Evolutionary conservation across 2,888 invertebrate genomes (phyloP).

Genomic region (Mongoloraphidia duomilia): DNA sequence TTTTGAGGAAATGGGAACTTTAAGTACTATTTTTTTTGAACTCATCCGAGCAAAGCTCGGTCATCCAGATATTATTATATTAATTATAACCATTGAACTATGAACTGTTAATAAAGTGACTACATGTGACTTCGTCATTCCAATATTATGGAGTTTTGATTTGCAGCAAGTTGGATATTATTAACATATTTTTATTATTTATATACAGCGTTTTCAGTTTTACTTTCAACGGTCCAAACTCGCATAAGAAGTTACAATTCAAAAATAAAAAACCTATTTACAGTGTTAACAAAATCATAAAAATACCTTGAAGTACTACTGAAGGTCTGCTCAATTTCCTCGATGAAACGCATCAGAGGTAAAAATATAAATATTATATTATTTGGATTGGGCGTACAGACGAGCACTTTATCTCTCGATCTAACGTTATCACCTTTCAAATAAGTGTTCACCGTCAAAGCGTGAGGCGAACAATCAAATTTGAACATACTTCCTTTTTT

Average conservation of each 20-base stretch:
- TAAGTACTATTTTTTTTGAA: too few relatives aligned
- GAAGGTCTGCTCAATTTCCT: slow-evolving; percentile 63
- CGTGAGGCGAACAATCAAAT: slow-evolving; percentile 46
- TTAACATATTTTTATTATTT: too few relatives aligned
- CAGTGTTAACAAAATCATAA: not conserved
- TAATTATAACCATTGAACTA: slow-evolving; percentile 1
- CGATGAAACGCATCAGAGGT: slow-evolving; percentile 67
- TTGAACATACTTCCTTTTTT: slow-evolving; percentile 45
- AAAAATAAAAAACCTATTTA: slow-evolving; percentile 7
- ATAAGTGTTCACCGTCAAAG: slow-evolving; percentile 24
- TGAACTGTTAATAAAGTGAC: too few relatives aligned
- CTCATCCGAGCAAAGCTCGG: too few relatives aligned
- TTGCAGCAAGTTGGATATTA: too few relatives aligned
- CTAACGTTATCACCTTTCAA: slow-evolving; percentile 19
- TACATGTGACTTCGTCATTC: too few relatives aligned
- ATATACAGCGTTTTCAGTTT: too few relatives aligned
- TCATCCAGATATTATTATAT: too few relatives aligned
- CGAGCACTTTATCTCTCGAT: slow-evolving; percentile 41
- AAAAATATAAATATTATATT: slow-evolving; percentile 68
- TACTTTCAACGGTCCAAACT: too few relatives aligned
- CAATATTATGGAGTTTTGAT: too few relatives aligned
- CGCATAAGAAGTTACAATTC: slow-evolving; percentile 1
- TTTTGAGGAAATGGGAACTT: too few relatives aligned
- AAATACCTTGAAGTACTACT: slow-evolving; percentile 39
- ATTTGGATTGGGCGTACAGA: slow-evolving; percentile 61